Evolutionary conservation across 1,140 invertebrate species (phyloP), one percentile per base, ranked within the genome.

Genomic region (Drosophila subobscura): DNA sequence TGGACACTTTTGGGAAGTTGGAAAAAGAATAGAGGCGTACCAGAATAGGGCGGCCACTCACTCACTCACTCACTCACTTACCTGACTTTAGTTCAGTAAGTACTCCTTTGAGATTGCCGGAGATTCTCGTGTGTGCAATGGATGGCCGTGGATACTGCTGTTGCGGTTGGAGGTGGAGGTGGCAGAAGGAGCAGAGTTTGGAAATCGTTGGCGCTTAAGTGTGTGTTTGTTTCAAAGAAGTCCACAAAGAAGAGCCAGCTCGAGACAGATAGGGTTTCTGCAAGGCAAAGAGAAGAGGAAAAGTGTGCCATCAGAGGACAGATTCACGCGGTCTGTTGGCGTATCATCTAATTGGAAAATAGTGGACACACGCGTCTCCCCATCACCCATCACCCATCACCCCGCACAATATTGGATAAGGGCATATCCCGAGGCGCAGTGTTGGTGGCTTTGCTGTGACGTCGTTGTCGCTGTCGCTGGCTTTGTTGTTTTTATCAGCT

Each of bases 401-500:
- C 16, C 2, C 14, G 16, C 8, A 40, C 8, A 23, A 14, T 14
- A 5, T 23, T 22, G 44, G 29, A 52, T 20, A 53, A 4, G 52
- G 37, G 6, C 12, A 42, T 20, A 20, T 33, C 37, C 53, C 33
- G 33, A 12, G 10, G 33, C 33, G 10, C 33, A 37, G 50, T 64
- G 50, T 70, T 64, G 50, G 23, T 50, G 46, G 27, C 58, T 49
- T 40, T 54, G 3, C 12, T 37, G 33, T 71, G 37, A 27, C 37
- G 56, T 27, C 60, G 65, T 29, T 54, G 29, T 68, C 55, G 25
- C 27, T 67, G 65, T 54, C 50, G 50, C 49, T 72, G 37, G 50
- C 70, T 81, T 66, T 61, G 63, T 68, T 68, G 65, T 67, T 77
- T 81, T 81, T 86, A 85, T 85, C 77, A 77, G 86, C 86, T 86